Percentiles rank a stretch among this genome's conserved stretches.
phyloP scores from a whole-genome alignment of 2,113 vertebrate species.

The Tetraodon nigroviridis region DNA sequence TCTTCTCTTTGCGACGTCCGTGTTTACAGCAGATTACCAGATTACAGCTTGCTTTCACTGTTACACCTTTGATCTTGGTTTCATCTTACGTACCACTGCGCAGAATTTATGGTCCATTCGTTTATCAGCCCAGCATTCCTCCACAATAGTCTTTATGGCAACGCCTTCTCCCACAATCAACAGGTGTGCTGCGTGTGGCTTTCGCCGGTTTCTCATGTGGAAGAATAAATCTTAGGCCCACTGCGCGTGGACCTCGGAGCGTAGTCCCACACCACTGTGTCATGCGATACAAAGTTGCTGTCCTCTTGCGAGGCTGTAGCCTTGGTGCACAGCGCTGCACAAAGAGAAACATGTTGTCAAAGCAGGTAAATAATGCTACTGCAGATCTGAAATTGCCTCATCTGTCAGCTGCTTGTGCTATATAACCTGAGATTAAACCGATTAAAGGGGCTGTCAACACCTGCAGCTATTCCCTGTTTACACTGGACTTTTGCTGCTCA shows the following conservation, averaged over 20 bases:
- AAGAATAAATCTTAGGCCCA: background rate
- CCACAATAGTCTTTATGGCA: slow-evolving; percentile 33
- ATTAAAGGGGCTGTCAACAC: no score
- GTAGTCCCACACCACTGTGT: background rate
- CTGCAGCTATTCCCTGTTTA: no score
- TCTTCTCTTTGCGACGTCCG: no score
- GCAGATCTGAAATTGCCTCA: no score
- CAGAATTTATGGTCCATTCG: slow-evolving; percentile 34
- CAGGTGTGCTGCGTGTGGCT: background rate
- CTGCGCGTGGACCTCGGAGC: background rate
- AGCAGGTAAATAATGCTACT: background rate
- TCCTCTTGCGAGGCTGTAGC: background rate
- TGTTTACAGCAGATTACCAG: slow-evolving; percentile 18
- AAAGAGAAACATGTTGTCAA: background rate
- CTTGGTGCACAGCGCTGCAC: background rate
- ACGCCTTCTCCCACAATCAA: slow-evolving; percentile 12
- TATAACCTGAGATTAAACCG: no score
- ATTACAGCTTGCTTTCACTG: slow-evolving; percentile 34
- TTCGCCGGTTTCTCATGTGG: background rate
- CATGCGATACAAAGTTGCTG: background rate
- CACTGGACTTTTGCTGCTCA: no score
- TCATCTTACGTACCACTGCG: slow-evolving; percentile 19
- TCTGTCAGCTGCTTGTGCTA: no score
- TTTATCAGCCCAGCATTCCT: slow-evolving; percentile 43
- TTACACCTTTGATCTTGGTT: slow-evolving; percentile 43